Evolutionary conservation across 2,113 vertebrate genomes (phyloP).

Genomic region (Megatriorchis doriae): DNA sequence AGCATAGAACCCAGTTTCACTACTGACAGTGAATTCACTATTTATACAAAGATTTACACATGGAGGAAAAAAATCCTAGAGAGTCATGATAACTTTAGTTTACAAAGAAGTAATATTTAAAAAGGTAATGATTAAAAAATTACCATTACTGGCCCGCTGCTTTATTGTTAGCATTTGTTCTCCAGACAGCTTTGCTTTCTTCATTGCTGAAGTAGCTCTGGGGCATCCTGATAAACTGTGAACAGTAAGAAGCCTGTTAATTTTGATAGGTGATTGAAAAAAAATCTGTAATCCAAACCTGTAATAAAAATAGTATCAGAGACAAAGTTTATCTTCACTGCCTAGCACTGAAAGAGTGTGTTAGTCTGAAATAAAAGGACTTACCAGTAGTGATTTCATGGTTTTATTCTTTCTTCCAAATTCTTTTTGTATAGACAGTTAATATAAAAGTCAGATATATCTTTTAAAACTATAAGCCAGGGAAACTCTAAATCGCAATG

Average conservation of each 20-base stretch:
- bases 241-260: conserved; percentile 48
- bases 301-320: conserved; percentile 7
- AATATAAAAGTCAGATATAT: not conserved
- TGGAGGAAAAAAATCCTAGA: not conserved
- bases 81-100: not conserved
- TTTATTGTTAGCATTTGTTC: conserved; percentile 98
- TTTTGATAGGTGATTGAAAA: not conserved
- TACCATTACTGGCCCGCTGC: conserved; percentile 92
- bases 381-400: conserved; percentile 9
- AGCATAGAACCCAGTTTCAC: not conserved
- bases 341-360: not conserved
- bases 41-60: not conserved
- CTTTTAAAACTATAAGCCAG: not conserved
- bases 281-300: conserved; percentile 15
- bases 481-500: not conserved
- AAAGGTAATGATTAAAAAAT: conserved; percentile 24
- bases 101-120: not conserved
- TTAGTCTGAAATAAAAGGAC: not conserved
- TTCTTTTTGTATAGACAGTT: not conserved
- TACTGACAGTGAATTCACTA: not conserved
- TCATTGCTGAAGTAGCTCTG: conserved; percentile 96
- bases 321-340: not conserved
- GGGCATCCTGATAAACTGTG: conserved; percentile 96
- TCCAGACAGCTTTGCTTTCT: conserved; percentile 96
- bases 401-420: not conserved